Base-by-base conservation (phyloP, 2,888 invertebrate genomes). In the Drosophila mimetica region DNA sequence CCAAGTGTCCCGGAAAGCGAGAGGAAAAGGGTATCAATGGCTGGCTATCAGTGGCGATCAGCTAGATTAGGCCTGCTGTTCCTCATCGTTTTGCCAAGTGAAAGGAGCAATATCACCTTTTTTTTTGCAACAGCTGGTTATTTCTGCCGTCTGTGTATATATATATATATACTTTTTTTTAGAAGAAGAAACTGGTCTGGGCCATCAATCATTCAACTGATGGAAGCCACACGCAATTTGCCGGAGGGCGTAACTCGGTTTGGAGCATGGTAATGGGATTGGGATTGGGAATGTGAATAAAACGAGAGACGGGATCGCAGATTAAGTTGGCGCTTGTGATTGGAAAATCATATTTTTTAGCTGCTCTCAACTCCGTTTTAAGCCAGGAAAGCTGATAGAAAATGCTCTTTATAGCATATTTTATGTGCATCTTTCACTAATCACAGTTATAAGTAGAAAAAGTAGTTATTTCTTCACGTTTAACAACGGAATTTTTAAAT, bases 31-130 rank as follows among this genome's bases (percentile, higher is more conserved):
- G 86, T 88, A 86, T 83, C 88, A 81, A 59, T 60, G 66, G 37
- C 70, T 65, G 66, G 67, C 78, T 79, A 79, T 79, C 87, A 71
- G 67, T 71, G 63, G 71, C 82, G 86, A 80, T 80, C 80, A 84
- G 82, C 42, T 55, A 84, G 79, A 79, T 84, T 84, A 79, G 75
- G 54, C 58, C 63, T 48, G 48, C 61, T 61, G 65, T 28, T 60
- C 32, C 18, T n/a, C 28, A 5, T n/a, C 32, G 20, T 9, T 44
- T 44, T 14, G 44, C 44, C 44, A 44, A 39, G 57, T 39, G 57
- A 57, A 57, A 57, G 57, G 57, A 51, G 57, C 57, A 22, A 39
- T 30, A 46, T 11, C 47, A 8, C 22, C 18, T 1, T 9, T 18
- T 14, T 16, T 37, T 36, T 64, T 32, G 64, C 64, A 64, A 64